phyloP scores from a whole-genome alignment of 2,797 vertebrate species.

The Xyrichtys novacula region DNA sequence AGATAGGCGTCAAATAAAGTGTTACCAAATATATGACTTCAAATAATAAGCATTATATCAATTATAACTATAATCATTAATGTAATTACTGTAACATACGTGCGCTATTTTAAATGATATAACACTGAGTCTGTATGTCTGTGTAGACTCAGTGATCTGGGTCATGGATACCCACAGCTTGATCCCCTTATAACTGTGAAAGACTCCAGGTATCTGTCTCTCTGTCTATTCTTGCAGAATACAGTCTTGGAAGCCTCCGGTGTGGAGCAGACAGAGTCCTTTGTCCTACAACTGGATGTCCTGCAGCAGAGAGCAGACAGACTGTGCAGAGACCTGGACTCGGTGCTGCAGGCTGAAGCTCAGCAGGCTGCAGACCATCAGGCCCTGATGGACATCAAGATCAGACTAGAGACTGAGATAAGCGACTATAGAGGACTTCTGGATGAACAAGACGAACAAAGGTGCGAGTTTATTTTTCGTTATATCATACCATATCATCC shows the following conservation, averaged over 20 bases:
- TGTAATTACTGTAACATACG: too few relatives aligned
- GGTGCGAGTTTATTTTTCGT: conserved; percentile 55
- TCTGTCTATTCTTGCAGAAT: conserved; percentile 59
- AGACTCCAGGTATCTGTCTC: neutral
- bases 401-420: conserved; percentile 79
- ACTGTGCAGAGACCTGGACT: conserved; percentile 70
- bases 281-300: conserved; percentile 59
- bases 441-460: conserved; percentile 58
- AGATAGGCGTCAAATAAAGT: too few relatives aligned
- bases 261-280: conserved; percentile 61
- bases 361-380: conserved; percentile 76
- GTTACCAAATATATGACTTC: too few relatives aligned
- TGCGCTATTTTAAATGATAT: too few relatives aligned
- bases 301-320: conserved; percentile 56
- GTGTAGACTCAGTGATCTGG: too few relatives aligned
- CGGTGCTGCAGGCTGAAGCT: conserved; percentile 64
- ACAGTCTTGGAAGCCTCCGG: conserved; percentile 68
- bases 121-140: too few relatives aligned
- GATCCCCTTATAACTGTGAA: too few relatives aligned
- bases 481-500: too few relatives aligned
- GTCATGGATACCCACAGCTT: too few relatives aligned
- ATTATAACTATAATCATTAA: too few relatives aligned
- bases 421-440: conserved; percentile 77
- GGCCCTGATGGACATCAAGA: conserved; percentile 76
- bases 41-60: too few relatives aligned